Percentiles rank a stretch among this genome's conserved stretches.
phyloP scores from a whole-genome alignment of 1,140 invertebrate genomes.

The Coenobita brevimanus region DNA sequence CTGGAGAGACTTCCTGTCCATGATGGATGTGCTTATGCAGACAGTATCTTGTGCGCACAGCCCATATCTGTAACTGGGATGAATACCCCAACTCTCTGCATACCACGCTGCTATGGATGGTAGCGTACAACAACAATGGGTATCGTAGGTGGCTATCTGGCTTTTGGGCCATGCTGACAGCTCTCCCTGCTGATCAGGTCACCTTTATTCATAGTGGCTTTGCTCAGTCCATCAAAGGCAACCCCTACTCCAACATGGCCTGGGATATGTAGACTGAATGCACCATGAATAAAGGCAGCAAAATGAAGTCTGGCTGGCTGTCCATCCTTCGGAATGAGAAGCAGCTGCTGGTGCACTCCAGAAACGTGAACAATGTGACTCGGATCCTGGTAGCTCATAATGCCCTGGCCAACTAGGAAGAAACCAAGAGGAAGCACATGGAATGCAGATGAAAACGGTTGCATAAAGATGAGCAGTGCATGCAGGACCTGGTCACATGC shows the following conservation, averaged over 20 bases:
- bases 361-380: not conserved
- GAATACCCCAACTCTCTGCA: slow-evolving; percentile 6
- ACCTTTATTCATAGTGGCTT: not conserved
- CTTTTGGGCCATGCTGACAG: no score
- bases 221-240: no score
- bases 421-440: not conserved
- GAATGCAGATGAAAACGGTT: not conserved
- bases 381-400: not conserved
- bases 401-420: no score
- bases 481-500: slow-evolving; percentile 11
- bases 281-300: slow-evolving; percentile 14
- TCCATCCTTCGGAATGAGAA: slow-evolving; percentile 10
- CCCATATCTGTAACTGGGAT: no score
- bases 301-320: slow-evolving; percentile 1
- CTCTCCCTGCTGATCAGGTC: slow-evolving; percentile 16
- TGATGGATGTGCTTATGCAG: no score
- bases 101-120: no score
- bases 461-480: slow-evolving; percentile 8
- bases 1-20: no score
- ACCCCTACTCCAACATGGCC: no score
- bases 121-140: no score
- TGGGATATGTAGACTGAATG: slow-evolving; percentile 1
- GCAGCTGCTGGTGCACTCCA: no score
- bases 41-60: no score
- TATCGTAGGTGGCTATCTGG: no score